Base-by-base conservation (phyloP, 2,113 vertebrate species). In the Ardeotis arabs region DNA sequence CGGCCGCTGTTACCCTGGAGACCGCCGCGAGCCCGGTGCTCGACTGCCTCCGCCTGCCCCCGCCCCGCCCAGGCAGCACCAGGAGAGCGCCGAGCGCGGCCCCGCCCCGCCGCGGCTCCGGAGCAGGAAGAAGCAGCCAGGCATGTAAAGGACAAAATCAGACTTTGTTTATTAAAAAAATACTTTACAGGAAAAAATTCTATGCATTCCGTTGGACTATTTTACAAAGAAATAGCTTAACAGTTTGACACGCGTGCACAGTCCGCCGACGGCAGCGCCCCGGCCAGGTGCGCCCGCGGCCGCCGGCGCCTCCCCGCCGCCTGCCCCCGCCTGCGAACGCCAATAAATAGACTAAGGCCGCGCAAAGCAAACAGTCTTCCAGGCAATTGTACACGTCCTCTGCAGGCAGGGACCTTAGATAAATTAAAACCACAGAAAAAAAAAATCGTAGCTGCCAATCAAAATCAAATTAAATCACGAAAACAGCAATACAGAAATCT, bases 81-180 rank as follows among this genome's bases (percentile, higher is more conserved):
- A 50, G 80, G 4, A 9, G 93, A 93, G 69, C 80, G 75, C 90
- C 79, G 90, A 88, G 79, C 56, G 1, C 70, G 7, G 37, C 55
- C 6, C 20, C 12, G 29, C 44, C 31, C 22, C 35, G 12, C 41
- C 41, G 41, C 41, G 41, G 41, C 41, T 41, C 12, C 41, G 41
- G 12, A 41, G 41, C 39, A 4, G 47, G 58, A 84, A 93, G 12
- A 67, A 59, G 29, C 19, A 96, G 58, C 72, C 84, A 79, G 76
- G 74, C 67, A 9, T 70, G 85, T 96, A 97, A 97, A 98, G 98
- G 97, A 98, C 96, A 80, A 95, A 98, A 98, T 98, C 98, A 98
- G 96, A 98, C 97, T 98, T 97, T 97, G 98, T 99, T 99, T 99
- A 99, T 98, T 99, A 98, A 99, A 99, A 99, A 99, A 99, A 99